Percentiles rank a stretch among this genome's conserved stretches.
Evolutionary conservation across 2,888 invertebrate genomes (phyloP).

Genomic region (Bellardia bayeri): DNA sequence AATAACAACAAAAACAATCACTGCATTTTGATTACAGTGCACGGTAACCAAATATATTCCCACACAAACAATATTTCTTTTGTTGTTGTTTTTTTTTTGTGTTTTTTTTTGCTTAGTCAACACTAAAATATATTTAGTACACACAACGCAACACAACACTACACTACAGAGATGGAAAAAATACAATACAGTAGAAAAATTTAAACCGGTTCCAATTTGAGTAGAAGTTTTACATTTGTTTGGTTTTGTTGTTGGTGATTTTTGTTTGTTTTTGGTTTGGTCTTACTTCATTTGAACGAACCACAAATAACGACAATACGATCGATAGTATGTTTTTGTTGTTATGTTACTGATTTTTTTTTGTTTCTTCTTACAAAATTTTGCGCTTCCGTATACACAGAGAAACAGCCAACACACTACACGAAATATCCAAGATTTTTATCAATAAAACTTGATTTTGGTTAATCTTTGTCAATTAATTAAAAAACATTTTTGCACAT

Average conservation of each 20-base stretch:
- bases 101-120: constrained; percentile 64
- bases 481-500: constrained; percentile 21
- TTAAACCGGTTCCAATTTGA: constrained; percentile 72
- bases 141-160: background rate
- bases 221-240: constrained; percentile 58
- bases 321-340: constrained; percentile 58
- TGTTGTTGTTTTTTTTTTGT: constrained; percentile 3
- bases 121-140: constrained; percentile 15
- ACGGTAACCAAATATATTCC: constrained; percentile 59
- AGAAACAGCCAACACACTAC: constrained; percentile 30
- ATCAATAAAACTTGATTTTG: constrained; percentile 62
- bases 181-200: constrained; percentile 47
- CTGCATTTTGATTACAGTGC: constrained; percentile 56
- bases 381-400: constrained; percentile 70
- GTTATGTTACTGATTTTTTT: constrained; percentile 22
- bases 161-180: constrained; percentile 10
- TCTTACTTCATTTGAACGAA: constrained; percentile 64
- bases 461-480: constrained; percentile 38
- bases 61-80: constrained; percentile 53
- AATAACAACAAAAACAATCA: constrained; percentile 46
- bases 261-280: constrained; percentile 53
- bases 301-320: constrained; percentile 59
- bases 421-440: constrained; percentile 63
- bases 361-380: constrained; percentile 52
- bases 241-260: constrained; percentile 40